phyloP scores from a whole-genome alignment of 1,140 invertebrate genomes.

The Neodiprion virginianus region DNA sequence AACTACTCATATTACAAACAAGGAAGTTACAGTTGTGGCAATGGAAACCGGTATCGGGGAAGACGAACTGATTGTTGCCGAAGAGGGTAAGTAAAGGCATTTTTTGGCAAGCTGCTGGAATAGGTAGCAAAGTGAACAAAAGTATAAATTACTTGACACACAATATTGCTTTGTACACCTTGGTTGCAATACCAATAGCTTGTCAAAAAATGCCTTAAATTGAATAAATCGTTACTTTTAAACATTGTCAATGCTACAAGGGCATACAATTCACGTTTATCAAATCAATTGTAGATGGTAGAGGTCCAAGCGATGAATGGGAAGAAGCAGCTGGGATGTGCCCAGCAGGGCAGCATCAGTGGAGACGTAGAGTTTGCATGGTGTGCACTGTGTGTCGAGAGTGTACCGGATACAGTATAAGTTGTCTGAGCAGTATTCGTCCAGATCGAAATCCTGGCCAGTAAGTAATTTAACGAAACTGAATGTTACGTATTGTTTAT shows the following conservation, averaged over 20 bases:
- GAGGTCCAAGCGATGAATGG: slow-evolving; percentile 61
- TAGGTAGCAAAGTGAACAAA: not conserved
- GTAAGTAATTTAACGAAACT: slow-evolving; percentile 66
- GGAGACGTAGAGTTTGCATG: slow-evolving; percentile 85
- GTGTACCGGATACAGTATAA: slow-evolving; percentile 90
- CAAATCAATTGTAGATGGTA: slow-evolving; percentile 32
- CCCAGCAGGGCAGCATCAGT: slow-evolving; percentile 76
- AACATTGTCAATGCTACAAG: not conserved
- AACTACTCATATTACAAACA: slow-evolving; percentile 60
- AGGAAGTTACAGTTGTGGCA: slow-evolving; percentile 63
- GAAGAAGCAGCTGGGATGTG: slow-evolving; percentile 72
- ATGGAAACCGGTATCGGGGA: slow-evolving; percentile 72
- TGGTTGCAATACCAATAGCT: too few species aligned
- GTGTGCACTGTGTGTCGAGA: slow-evolving; percentile 91
- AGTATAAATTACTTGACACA: slow-evolving; percentile 9
- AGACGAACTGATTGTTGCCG: slow-evolving; percentile 63
- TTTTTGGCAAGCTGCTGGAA: too few species aligned
- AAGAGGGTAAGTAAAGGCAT: slow-evolving; percentile 45
- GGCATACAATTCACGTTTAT: slow-evolving; percentile 21
- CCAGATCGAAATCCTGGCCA: slow-evolving; percentile 85
- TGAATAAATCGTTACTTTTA: slow-evolving; percentile 28
- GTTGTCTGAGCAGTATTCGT: slow-evolving; percentile 80
- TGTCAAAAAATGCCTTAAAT: not conserved
- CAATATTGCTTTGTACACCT: too few species aligned
- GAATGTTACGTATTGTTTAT: slow-evolving; percentile 14